These are phyloP conservation scores for Psilopogon haemacephalus DNA, from an alignment of 2,113 vertebrate species.

Conservation along the genomic window DNA sequence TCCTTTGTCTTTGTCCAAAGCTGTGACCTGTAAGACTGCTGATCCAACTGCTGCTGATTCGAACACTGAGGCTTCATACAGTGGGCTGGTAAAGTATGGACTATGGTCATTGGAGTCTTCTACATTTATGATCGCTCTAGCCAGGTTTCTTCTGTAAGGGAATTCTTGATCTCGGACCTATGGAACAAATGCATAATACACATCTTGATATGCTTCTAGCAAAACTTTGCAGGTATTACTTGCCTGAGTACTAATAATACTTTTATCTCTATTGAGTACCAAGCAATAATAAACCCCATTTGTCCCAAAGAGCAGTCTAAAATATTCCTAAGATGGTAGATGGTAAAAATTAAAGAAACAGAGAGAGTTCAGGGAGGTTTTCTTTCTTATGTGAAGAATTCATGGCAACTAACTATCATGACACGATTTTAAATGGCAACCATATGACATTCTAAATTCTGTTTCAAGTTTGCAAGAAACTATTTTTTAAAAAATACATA, in stretches of 20 bases:
- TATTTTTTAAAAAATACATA: neutral
- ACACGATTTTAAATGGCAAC: neutral
- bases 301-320: neutral
- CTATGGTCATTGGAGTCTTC: constrained; percentile 95
- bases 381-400: neutral
- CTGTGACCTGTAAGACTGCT: constrained; percentile 91
- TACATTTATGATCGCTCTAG: constrained; percentile 89
- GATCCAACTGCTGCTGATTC: constrained; percentile 96
- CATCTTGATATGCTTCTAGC: neutral
- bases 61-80: constrained; percentile 92
- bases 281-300: neutral
- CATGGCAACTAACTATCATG: neutral
- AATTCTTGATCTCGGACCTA: constrained; percentile 98
- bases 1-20: constrained; percentile 96
- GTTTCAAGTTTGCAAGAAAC: neutral
- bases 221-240: neutral
- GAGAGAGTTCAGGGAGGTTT: neutral
- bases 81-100: constrained; percentile 88
- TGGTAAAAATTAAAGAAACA: neutral
- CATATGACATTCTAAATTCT: neutral
- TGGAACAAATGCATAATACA: neutral
- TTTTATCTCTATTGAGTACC: neutral
- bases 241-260: neutral
- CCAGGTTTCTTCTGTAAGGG: constrained; percentile 91
- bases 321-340: neutral